phyloP scores from a whole-genome alignment of 2,797 vertebrate species.

The Paedocypris micromegethes region DNA sequence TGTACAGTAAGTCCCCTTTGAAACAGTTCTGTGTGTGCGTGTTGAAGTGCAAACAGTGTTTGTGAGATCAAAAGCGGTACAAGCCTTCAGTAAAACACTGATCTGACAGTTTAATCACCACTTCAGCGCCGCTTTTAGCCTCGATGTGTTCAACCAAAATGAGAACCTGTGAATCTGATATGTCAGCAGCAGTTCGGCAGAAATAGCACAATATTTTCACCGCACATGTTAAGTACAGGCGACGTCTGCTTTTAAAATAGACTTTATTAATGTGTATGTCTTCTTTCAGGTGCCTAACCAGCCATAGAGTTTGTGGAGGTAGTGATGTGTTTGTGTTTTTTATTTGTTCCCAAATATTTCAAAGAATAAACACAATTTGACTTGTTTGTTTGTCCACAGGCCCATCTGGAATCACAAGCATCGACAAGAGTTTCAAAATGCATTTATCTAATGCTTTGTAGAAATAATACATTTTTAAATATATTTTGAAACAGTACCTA shows the following conservation, averaged over 20 bases:
- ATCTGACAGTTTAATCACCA: conserved; percentile 20
- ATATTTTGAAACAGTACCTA: not conserved
- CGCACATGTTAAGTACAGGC: not conserved
- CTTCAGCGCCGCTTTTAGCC: not conserved
- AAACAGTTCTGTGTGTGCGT: too few relatives aligned
- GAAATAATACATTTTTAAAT: conserved; percentile 1
- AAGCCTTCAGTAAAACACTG: conserved; percentile 6
- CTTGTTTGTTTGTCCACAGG: not conserved
- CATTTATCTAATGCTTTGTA: conserved; percentile 6
- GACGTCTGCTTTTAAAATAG: not conserved
- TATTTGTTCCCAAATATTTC: not conserved
- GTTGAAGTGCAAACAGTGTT: too few relatives aligned
- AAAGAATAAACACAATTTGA: too few relatives aligned
- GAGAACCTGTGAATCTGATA: conserved; percentile 1
- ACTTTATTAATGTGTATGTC: not conserved
- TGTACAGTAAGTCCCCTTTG: too few relatives aligned
- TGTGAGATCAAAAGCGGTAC: too few relatives aligned
- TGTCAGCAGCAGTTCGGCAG: conserved; percentile 13
- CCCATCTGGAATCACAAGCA: not conserved
- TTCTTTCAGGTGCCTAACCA: conserved; percentile 22
- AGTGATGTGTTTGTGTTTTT: not conserved
- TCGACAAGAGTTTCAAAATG: not conserved
- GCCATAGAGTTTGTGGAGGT: conserved; percentile 18
- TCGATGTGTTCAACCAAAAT: conserved; percentile 22
- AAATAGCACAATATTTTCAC: conserved; percentile 8